A percentile compares a stretch with the other conserved stretches of the same genome.
These are phyloP conservation scores for Nematopogon swammerdamellus DNA, from an alignment of 2,888 invertebrate genomes.

Conservation along the genomic window DNA sequence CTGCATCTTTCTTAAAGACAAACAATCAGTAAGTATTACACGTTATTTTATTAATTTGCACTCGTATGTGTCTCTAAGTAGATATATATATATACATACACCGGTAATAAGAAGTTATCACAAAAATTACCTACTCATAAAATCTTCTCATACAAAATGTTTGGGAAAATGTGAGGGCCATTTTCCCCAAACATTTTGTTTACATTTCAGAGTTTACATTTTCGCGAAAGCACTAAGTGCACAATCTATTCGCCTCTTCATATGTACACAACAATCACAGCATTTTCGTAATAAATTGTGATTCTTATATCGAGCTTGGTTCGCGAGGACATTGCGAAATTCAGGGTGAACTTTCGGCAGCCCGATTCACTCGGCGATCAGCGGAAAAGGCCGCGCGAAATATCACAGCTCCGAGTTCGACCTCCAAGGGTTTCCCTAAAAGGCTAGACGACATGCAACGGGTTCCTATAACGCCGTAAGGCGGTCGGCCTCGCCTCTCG, in stretches of 20 bases:
- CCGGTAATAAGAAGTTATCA: too few relatives aligned
- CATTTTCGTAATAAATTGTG: conserved; percentile 65
- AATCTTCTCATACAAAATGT: too few relatives aligned
- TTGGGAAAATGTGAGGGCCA: too few relatives aligned
- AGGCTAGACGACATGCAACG: background rate
- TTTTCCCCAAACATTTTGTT: too few relatives aligned
- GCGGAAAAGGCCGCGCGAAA: background rate
- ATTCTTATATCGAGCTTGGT: conserved; percentile 64
- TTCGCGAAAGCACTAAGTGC: conserved; percentile 26
- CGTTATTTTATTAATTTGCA: too few relatives aligned
- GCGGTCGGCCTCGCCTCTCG: background rate
- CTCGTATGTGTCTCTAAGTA: too few relatives aligned
- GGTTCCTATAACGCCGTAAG: background rate
- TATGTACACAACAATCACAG: conserved; percentile 64
- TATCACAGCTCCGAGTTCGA: background rate
- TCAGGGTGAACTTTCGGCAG: background rate
- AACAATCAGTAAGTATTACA: too few relatives aligned
- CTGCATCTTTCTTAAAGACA: too few relatives aligned
- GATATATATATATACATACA: too few relatives aligned
- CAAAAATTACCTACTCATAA: too few relatives aligned
- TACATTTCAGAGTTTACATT: too few relatives aligned
- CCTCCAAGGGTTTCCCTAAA: background rate
- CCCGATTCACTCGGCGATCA: background rate
- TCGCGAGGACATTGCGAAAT: conserved; percentile 58
- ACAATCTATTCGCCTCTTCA: conserved; percentile 27